These are phyloP conservation scores for Papilio gigon DNA, from an alignment of 2,888 invertebrate species.

Conservation along the genomic window DNA sequence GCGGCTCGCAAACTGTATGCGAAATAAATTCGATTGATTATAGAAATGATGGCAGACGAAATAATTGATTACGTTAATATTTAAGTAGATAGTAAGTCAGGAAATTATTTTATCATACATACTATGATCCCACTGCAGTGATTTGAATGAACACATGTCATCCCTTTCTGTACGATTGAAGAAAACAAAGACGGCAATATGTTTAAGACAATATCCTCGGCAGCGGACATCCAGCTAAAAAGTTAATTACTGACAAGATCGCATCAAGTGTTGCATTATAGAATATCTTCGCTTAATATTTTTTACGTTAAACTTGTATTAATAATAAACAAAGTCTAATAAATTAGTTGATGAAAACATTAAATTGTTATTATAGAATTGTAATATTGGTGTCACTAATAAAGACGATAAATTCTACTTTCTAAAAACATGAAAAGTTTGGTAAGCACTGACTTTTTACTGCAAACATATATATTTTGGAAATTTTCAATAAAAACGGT, in stretches of 20 bases:
- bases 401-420: neutral
- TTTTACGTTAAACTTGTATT: too few relatives aligned
- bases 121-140: too few relatives aligned
- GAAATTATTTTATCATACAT: too few relatives aligned
- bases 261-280: too few relatives aligned
- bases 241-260: too few relatives aligned
- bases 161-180: too few relatives aligned
- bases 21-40: conserved; percentile 43
- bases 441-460: conserved; percentile 6
- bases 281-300: neutral
- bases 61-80: neutral
- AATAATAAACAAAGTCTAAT: too few relatives aligned
- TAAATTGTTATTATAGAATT: neutral
- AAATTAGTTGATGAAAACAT: neutral
- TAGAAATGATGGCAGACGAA: neutral
- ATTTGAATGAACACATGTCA: too few relatives aligned
- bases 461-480: conserved; percentile 12
- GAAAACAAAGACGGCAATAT: too few relatives aligned
- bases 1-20: conserved; percentile 62
- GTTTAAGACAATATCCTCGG: too few relatives aligned
- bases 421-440: conserved; percentile 22
- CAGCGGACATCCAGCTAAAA: too few relatives aligned
- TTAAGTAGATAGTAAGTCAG: neutral
- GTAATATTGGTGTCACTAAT: neutral
- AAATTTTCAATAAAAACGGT: conserved; percentile 7